Percentiles rank a stretch among this genome's conserved stretches.
Conservation (phyloP, 2,113 vertebrate species). For the Crocuta crocuta region DNA sequence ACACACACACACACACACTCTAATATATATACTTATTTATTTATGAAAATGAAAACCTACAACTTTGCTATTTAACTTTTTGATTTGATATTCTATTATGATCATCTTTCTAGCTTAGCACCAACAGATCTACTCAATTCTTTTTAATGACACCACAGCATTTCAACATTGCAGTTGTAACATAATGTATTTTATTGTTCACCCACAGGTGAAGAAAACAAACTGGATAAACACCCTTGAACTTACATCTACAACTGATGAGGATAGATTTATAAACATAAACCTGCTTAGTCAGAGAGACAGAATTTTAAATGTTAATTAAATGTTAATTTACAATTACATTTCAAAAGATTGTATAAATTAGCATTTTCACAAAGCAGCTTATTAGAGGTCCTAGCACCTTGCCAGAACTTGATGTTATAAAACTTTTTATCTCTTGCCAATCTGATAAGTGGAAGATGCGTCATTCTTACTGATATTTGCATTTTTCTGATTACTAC, state of each 20-base stretch:
- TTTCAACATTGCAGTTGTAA: background rate
- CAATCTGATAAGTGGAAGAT: background rate
- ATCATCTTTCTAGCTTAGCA: background rate
- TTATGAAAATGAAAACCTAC: slow-evolving; percentile 11
- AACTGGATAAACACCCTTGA: background rate
- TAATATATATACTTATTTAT: too few species aligned
- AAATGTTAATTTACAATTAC: background rate
- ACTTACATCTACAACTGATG: background rate
- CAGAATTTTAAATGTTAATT: slow-evolving; percentile 34
- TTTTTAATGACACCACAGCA: background rate
- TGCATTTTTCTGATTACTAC: background rate
- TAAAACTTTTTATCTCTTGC: background rate
- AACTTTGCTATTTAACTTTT: background rate
- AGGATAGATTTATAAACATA: background rate
- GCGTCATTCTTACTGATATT: background rate
- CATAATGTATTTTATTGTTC: background rate
- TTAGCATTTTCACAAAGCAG: background rate
- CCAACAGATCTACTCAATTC: background rate
- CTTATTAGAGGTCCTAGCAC: background rate
- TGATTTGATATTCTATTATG: background rate
- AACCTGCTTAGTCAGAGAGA: slow-evolving; percentile 21
- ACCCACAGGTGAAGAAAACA: background rate
- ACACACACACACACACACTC: too few species aligned
- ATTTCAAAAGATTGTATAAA: background rate
- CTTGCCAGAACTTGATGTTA: background rate